Base-by-base conservation (phyloP, 92 coral and sea anemone species). In the Parazoanthus swiftii region DNA sequence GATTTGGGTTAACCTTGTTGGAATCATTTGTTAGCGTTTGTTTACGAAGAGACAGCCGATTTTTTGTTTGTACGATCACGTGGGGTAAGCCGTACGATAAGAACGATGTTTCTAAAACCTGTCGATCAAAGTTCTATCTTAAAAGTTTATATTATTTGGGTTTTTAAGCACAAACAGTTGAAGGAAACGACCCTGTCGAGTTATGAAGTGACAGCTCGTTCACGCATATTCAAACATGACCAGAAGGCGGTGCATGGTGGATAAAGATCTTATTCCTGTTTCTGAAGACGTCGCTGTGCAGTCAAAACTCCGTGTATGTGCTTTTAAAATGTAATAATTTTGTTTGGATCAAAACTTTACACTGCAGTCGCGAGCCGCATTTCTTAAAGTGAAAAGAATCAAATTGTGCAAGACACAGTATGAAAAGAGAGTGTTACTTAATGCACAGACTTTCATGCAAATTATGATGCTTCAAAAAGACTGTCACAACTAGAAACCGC, bases 401-500 rank as follows among this genome's bases (percentile, higher is more conserved):
- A 11, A 54, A 54, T 11, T 14, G 59, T 54, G 4, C 16, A 14
- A 48, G 11, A 46, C 51, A 46, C 51, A 46, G 51, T 46, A 8
- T 46, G 59, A 54, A 13, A 13, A 11, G 14, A 54, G 18, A 54
- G 59, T 54, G 59, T 14, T 54, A 18, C 59, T 63, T 23, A 63
- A 63, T 63, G 70, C 70, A 20, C 70, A 56, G 26, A 67, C 8
- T 35, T 3, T 80, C 8, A 80, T 80, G 46, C 44, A 58, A 80
- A 67, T 14, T 70, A 25, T 16, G n/a, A 20, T 3, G 8, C 36
- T 15, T 48, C 56, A 70, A 82, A 65, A 75, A 84, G 50, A 48
- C 87, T 84, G 87, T 71, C 56, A 42, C 50, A 46, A 33, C 42
- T 68, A 26, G 87, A 70, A 84, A 84, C 87, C 71, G 78, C 13